These are phyloP conservation scores for Hybos culiciformis DNA, from an alignment of 2,888 invertebrate genomes.

Conservation along the genomic window DNA sequence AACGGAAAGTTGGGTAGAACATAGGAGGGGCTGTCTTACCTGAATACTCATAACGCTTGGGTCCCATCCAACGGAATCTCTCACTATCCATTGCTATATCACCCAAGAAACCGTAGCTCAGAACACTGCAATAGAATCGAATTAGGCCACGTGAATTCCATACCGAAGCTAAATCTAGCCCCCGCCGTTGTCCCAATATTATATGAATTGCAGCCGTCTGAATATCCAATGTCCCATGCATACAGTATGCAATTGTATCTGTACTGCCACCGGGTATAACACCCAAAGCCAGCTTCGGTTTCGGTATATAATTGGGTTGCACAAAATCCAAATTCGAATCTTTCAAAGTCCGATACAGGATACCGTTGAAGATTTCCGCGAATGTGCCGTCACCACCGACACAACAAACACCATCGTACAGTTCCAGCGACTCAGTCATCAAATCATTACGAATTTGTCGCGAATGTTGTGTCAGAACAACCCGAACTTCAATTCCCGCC, in stretches of 20 bases:
- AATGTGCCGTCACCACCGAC: constrained; percentile 83
- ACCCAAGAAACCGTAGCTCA: constrained; percentile 76
- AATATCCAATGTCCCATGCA: constrained; percentile 67
- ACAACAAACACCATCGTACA: constrained; percentile 56
- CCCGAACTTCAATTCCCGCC: constrained; percentile 50
- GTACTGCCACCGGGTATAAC: constrained; percentile 61
- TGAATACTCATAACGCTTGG: constrained; percentile 64
- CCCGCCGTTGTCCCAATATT: constrained; percentile 57
- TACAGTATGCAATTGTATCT: constrained; percentile 63
- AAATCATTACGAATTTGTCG: constrained; percentile 61
- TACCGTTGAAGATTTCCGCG: constrained; percentile 64
- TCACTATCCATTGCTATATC: constrained; percentile 70
- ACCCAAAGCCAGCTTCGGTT: constrained; percentile 36
- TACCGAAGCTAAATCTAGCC: constrained; percentile 64
- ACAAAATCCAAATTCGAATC: constrained; percentile 25
- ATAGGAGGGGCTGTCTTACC: constrained; percentile 42
- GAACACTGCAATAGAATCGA: constrained; percentile 58
- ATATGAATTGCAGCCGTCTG: constrained; percentile 71
- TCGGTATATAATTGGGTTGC: constrained; percentile 28
- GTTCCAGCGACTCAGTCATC: constrained; percentile 43
- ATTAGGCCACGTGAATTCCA: constrained; percentile 43
- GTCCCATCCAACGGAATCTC: constrained; percentile 73
- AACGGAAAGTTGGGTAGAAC: background rate
- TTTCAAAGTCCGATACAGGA: constrained; percentile 42
- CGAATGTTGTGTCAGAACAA: constrained; percentile 55